Percentiles rank a stretch among this genome's conserved stretches.
Evolutionary conservation across 2,888 invertebrate species (phyloP).

Genomic region (Allacma fusca): DNA sequence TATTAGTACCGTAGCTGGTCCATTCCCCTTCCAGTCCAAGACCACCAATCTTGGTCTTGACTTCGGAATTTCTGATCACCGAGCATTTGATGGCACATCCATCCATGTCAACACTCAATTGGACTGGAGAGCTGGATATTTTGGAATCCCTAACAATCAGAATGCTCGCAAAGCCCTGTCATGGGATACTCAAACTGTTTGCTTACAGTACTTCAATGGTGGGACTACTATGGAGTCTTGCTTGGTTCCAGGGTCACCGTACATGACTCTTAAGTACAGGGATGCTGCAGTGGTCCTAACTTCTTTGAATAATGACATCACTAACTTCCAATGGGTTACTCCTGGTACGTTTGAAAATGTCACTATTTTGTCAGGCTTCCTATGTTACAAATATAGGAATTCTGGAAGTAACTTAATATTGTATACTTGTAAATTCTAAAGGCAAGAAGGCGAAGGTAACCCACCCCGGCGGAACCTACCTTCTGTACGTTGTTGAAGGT

Average conservation of each 20-base stretch:
- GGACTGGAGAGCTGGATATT: slow-evolving; percentile 47
- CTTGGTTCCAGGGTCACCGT: slow-evolving; percentile 55
- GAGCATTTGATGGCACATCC: slow-evolving; percentile 54
- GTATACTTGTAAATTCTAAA: no score
- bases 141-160: slow-evolving; percentile 43
- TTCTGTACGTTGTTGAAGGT: slow-evolving; percentile 34
- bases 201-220: slow-evolving; percentile 50
- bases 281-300: slow-evolving; percentile 52
- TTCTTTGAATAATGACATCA: slow-evolving; percentile 46
- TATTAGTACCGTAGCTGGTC: slow-evolving; percentile 51
- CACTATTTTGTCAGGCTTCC: neutral
- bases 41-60: slow-evolving; percentile 47
- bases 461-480: slow-evolving; percentile 33
- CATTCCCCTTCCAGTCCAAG: slow-evolving; percentile 53
- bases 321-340: slow-evolving; percentile 47
- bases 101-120: slow-evolving; percentile 49
- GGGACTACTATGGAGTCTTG: slow-evolving; percentile 50
- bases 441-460: slow-evolving; percentile 33
- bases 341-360: slow-evolving; percentile 34
- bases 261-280: slow-evolving; percentile 52
- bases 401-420: neutral
- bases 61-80: slow-evolving; percentile 48
- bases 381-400: neutral
- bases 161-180: slow-evolving; percentile 47
- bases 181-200: slow-evolving; percentile 57